Conservation (phyloP, 2,113 vertebrate genomes). For the Bettongia penicillata region DNA sequence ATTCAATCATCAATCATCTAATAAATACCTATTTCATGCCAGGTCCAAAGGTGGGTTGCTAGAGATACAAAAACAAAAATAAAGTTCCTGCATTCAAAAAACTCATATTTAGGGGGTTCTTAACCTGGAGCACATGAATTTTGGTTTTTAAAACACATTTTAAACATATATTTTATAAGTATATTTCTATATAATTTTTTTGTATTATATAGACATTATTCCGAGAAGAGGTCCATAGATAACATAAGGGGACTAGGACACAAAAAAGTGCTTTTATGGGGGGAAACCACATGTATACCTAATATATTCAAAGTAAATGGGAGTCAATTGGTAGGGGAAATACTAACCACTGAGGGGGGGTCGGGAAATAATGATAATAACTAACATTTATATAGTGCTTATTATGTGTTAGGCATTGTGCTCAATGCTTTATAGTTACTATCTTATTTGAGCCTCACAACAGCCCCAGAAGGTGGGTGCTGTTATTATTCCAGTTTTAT, state of each 20-base stretch:
- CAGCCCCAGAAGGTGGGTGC: neutral
- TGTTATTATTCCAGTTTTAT: neutral
- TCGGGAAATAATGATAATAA: neutral
- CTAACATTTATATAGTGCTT: neutral
- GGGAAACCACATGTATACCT: neutral
- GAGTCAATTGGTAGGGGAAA: neutral
- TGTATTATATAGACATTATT: neutral
- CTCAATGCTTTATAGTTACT: neutral
- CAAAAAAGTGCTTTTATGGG: neutral
- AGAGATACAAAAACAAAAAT: neutral
- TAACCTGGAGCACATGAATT: neutral
- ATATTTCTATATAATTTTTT: neutral
- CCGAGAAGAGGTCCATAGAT: neutral
- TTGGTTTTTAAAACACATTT: neutral
- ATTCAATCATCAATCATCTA: neutral
- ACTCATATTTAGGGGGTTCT: neutral
- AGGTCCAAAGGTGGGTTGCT: neutral
- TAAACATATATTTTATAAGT: neutral
- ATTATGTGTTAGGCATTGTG: neutral
- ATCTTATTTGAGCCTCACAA: neutral
- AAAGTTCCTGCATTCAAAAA: neutral
- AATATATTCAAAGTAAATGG: neutral
- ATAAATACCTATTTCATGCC: neutral
- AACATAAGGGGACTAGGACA: neutral
- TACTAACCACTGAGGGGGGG: neutral